Base-by-base conservation (phyloP, 1,140 invertebrate species). In the Melanaphis sacchari region DNA sequence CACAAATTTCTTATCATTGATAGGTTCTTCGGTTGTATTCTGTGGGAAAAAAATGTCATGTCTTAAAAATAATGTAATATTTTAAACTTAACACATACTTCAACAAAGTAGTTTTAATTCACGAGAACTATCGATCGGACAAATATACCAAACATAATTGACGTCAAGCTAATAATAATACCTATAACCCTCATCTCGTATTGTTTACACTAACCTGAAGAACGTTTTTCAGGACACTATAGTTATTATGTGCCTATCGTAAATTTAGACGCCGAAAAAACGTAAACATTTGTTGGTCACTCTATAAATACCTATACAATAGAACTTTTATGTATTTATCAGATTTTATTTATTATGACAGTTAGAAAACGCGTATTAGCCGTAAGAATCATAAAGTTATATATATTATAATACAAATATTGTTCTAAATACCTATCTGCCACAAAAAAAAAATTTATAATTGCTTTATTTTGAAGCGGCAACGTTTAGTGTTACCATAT, bases 1-100 rank as follows among this genome's bases (percentile, higher is more conserved):
- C 46, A 93, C 46, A 38, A 93, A 93, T 85, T 93, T 93, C 46
- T 93, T 93, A 5, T 93, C 91, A 2, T 26, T 49, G 7, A 36
- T 22, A 9, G 8, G 24, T 90, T 90, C 89, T 41, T 90, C 89
- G 26, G 26, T 41, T 1, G 26, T 21, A 26, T 90, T 66, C 89
- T 90, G 38, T 41, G 21, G 2, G 66, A 41, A 90, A 90, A 31
- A 59, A 89, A 52, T 46, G 1, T 8, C 84, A 5, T 15, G 4
- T 76, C 18, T 76, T 76, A 76, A 76, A 11, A 4, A 76, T 21
- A 76, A 76, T 31, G n/a, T 76, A n/a, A 49, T 49, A 49, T 49
- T 49, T 49, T 49, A 49, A 43, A 0, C 43, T 43, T 9, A 43
- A 43, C 43, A 43, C 43, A 43, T 18, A 46, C 15, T 46, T 46